Evolutionary conservation across 2,888 invertebrate genomes (phyloP), one percentile per base, ranked within the genome.

Genomic region (Antheraea yamamai): DNA sequence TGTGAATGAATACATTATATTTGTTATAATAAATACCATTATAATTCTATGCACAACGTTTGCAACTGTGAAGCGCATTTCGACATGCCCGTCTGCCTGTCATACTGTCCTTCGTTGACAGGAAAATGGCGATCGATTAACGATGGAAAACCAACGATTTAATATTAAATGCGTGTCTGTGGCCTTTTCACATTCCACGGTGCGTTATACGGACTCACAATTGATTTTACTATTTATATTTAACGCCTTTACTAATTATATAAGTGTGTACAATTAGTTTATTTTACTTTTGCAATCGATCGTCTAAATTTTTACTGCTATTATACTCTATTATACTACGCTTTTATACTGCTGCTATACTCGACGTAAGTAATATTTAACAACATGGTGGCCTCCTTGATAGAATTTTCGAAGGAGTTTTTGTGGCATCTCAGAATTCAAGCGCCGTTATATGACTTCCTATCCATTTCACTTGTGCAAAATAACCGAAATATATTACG

Each of bases 121-220:
- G 92, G 92, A 92, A 92, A 92, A 92, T 91, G 89, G 85, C 84
- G 80, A 77, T 82, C 83, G 83, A 83, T 85, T 87, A 85, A 83
- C 73, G 79, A 83, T 86, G 90, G 90, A 89, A 91, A 91, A 91
- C 90, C 87, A 82, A 81, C 81, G 87, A 86, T 86, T 89, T 86
- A 89, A 88, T 89, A 90, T 88, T 88, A 85, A 87, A 87, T 83
- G 81, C 83, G 84, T 84, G 87, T 85, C 79, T 81, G 74, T 73
- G 77, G 77, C 81, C 81, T 80, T 81, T 77, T 83, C 81, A 80
- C 78, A 76, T 76, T 76, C 76, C 74, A 74, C 74, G 35, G 26
- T 26, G 72, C 64, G 72, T 64, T 72, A 74, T 66, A 47, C 58
- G 39, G 72, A 76, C 74, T 76, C 52, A 55, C 74, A 76, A 76